These are phyloP conservation scores for Eupsilia transversa DNA, from an alignment of 2,888 invertebrate genomes.

Conservation along the genomic window DNA sequence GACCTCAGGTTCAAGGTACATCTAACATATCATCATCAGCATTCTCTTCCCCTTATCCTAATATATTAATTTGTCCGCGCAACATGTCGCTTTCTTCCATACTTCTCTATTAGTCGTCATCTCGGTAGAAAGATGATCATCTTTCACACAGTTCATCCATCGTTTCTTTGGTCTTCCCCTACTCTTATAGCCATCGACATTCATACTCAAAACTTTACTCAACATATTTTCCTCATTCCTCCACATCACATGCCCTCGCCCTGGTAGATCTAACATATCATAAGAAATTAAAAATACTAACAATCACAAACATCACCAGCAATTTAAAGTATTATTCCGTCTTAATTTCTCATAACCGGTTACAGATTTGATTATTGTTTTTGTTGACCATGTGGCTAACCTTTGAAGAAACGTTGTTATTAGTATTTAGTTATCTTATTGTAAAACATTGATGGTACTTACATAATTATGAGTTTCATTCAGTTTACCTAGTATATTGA, in stretches of 20 bases:
- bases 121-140: too few relatives aligned
- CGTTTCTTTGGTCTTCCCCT: not conserved
- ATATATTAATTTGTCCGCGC: too few relatives aligned
- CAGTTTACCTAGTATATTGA: not conserved
- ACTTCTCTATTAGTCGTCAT: too few relatives aligned
- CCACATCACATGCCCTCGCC: too few relatives aligned
- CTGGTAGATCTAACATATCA: not conserved
- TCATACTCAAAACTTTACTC: not conserved
- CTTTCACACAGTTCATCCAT: too few relatives aligned
- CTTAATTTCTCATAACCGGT: not conserved
- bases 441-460: not conserved
- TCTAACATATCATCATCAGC: not conserved
- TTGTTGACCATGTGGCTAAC: not conserved
- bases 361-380: not conserved
- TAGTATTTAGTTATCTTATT: not conserved
- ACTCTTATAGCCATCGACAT: not conserved
- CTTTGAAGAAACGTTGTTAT: not conserved
- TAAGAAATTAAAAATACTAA: not conserved
- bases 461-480: not conserved
- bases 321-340: not conserved
- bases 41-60: not conserved
- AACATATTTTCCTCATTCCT: too few relatives aligned
- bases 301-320: too few relatives aligned
- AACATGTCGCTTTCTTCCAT: not conserved
- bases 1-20: slow-evolving; percentile 86